Conservation (phyloP, 2,797 vertebrate genomes). For the Acanthornis magna region DNA sequence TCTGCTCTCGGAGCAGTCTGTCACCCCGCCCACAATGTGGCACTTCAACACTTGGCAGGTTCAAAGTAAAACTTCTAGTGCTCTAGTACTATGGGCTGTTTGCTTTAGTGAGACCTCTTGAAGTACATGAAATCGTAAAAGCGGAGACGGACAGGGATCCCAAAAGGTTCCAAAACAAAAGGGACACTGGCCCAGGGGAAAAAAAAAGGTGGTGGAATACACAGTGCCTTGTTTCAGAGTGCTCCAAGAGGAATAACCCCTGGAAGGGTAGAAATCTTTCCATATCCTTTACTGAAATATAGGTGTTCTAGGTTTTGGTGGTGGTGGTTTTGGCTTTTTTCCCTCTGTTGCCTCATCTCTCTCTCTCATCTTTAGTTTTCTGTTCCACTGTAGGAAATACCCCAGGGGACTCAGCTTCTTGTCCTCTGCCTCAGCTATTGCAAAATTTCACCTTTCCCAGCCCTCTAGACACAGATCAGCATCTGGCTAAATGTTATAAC, state of each 20-base stretch:
- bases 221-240: neutral
- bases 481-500: neutral
- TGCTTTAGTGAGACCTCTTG: neutral
- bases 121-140: neutral
- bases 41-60: neutral
- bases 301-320: neutral
- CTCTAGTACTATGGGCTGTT: neutral
- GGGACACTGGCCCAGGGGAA: fast-evolving
- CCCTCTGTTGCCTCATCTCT: neutral
- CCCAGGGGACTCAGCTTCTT: neutral
- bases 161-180: neutral
- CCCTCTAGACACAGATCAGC: neutral
- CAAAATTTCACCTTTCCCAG: neutral
- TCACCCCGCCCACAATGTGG: neutral
- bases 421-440: neutral
- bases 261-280: neutral
- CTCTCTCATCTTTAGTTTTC: neutral
- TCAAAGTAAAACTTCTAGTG: neutral
- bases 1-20: neutral
- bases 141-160: neutral
- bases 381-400: neutral
- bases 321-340: neutral
- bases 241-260: neutral
- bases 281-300: neutral
- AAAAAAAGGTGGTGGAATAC: neutral